Conservation (phyloP, 2,888 invertebrate genomes). For the Acrocera orbiculus region DNA sequence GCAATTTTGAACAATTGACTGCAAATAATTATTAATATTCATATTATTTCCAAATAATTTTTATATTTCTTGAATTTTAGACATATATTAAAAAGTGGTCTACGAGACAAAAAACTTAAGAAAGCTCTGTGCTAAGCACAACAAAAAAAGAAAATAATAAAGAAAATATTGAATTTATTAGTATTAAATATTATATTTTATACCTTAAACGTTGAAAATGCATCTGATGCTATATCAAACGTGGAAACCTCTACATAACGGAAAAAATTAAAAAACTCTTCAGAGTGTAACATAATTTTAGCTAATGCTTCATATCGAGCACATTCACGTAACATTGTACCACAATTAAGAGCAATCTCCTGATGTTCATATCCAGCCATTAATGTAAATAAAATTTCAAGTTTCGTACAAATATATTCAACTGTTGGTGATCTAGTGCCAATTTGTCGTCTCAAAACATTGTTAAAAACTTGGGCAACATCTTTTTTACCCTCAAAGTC, state of each 20-base stretch:
- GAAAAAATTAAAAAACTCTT: slow-evolving; percentile 99
- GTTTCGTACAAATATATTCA: slow-evolving; percentile 95
- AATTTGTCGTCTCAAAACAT: slow-evolving; percentile 94
- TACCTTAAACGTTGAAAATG: slow-evolving; percentile 99
- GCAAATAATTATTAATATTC: too few species aligned
- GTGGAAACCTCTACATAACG: slow-evolving; percentile 99
- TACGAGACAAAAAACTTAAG: too few species aligned
- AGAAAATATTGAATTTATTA: too few species aligned
- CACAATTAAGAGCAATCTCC: slow-evolving; percentile 97
- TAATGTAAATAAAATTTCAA: slow-evolving; percentile 89
- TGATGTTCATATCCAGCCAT: slow-evolving; percentile 97
- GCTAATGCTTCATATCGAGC: slow-evolving; percentile 95
- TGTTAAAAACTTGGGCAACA: slow-evolving; percentile 98
- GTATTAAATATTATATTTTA: slow-evolving; percentile 8
- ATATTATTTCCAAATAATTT: too few species aligned
- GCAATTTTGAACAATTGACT: too few species aligned
- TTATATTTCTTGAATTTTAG: too few species aligned
- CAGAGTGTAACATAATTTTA: slow-evolving; percentile 94
- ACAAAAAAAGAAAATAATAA: too few species aligned
- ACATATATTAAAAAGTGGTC: too few species aligned
- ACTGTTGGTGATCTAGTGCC: slow-evolving; percentile 96
- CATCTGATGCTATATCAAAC: slow-evolving; percentile 99
- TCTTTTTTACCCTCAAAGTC: slow-evolving; percentile 94
- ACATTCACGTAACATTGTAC: slow-evolving; percentile 97
- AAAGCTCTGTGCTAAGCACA: too few species aligned